Conservation (phyloP, 2,113 vertebrate genomes). For the Tympanuchus pallidicinctus region DNA sequence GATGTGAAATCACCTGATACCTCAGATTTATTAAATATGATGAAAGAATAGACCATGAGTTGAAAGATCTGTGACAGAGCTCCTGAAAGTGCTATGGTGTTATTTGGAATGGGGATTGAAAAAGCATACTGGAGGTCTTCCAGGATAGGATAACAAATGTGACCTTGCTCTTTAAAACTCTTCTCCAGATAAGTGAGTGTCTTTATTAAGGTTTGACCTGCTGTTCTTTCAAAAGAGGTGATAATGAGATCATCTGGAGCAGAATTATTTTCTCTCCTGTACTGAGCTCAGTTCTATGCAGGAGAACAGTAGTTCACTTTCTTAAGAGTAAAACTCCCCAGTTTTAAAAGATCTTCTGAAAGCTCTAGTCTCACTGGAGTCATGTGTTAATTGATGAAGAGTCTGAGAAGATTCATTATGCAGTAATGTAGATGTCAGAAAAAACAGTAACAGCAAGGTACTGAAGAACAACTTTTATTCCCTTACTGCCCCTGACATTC, state of each 20-base stretch:
- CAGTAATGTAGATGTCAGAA: neutral
- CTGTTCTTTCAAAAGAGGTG: neutral
- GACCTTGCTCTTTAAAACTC: neutral
- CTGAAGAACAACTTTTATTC: neutral
- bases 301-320: neutral
- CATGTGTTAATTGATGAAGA: neutral
- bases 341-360: neutral
- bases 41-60: neutral
- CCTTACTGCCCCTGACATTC: neutral
- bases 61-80: neutral
- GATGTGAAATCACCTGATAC: neutral
- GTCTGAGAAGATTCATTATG: neutral
- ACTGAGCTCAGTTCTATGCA: neutral
- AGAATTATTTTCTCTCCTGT: neutral
- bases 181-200: neutral
- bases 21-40: neutral
- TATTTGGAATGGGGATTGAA: neutral
- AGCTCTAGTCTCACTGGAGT: neutral
- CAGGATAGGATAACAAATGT: neutral
- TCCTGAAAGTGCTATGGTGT: neutral
- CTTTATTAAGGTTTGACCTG: neutral
- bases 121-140: neutral
- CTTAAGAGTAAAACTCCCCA: neutral
- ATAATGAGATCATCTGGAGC: neutral
- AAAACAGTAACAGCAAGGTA: slow-evolving; percentile 1